Evolutionary conservation across 2,888 invertebrate species (phyloP).

Genomic region (Eledone cirrhosa): DNA sequence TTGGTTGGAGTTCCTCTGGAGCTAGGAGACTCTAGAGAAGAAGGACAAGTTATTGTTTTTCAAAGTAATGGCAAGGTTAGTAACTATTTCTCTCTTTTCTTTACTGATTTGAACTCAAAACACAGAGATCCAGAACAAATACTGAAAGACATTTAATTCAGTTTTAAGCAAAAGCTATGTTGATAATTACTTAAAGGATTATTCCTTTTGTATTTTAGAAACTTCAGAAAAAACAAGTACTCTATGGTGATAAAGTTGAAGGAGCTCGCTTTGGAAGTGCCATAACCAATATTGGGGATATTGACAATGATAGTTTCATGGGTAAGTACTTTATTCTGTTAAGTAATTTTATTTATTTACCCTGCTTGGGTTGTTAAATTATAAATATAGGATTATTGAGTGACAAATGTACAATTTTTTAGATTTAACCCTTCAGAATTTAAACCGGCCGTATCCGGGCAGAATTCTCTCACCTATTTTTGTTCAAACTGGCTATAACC

Average conservation of each 20-base stretch:
- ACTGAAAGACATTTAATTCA: no score
- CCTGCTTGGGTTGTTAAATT: background rate
- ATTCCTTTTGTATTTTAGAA: background rate
- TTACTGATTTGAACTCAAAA: no score
- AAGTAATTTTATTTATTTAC: background rate
- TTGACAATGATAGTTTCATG: background rate
- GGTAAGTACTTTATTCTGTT: background rate
- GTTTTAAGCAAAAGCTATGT: no score
- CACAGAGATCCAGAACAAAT: no score
- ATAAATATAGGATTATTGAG: background rate
- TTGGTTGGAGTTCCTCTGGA: background rate
- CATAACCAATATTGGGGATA: background rate
- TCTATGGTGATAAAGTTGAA: background rate
- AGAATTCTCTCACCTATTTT: no score
- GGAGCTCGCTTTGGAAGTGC: background rate
- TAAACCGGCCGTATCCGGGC: no score
- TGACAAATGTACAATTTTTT: no score
- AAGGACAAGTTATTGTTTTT: conserved; percentile 3
- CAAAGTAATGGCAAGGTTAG: background rate
- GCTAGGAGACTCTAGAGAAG: background rate
- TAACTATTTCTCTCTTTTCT: background rate
- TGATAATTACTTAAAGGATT: background rate
- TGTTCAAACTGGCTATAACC: no score
- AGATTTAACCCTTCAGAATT: no score
- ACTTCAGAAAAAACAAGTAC: background rate